Base-by-base conservation (phyloP, 2,113 vertebrate species). In the Chunga burmeisteri region DNA sequence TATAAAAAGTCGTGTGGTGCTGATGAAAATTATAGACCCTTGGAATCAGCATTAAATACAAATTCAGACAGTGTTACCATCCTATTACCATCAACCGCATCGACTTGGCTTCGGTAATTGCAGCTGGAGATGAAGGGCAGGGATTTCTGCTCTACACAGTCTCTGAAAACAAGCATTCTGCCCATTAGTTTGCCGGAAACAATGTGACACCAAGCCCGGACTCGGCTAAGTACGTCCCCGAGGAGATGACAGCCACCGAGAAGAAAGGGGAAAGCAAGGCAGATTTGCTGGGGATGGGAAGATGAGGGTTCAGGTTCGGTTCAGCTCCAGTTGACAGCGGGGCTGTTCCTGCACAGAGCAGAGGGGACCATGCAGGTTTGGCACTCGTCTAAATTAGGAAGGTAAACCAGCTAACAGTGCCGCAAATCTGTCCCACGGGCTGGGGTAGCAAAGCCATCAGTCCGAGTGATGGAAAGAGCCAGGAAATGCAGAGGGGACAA, bases 21-120 rank as follows among this genome's bases (percentile, higher is more conserved):
- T 94, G 94, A 97, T 97, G 97, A 97, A 96, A 97, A 98, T 97
- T 94, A 94, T 5, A 96, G 96, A 90, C 84, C 96, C 97, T 96
- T 77, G 92, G 96, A 97, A 97, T 96, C 94, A 72, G 96, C 95
- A 89, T 53, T 88, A 91, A 95, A 87, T 82, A 95, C 87, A 66
- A 85, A 86, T 81, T 91, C 93, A 89, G 92, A 85, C 90, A 58
- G 63, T 63, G 85, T 74, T 92, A 80, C 91, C 96, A 95, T 88
- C 91, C 72, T 20, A 85, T 93, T 92, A 90, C 94, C 83, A 77
- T 84, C 95, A 96, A 81, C 93, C 47, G 66, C 58, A 85, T 90
- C 86, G 49, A 82, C 77, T 87, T 73, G 65, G 92, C 90, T 91
- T 93, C 7, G 0, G 80, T 90, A 95, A 97, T 88, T 90, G 94